A percentile compares a stretch with the other conserved stretches of the same genome.
These are phyloP conservation scores for Campylomormyrus numenius DNA, from an alignment of 2,113 vertebrate genomes.

Conservation along the genomic window DNA sequence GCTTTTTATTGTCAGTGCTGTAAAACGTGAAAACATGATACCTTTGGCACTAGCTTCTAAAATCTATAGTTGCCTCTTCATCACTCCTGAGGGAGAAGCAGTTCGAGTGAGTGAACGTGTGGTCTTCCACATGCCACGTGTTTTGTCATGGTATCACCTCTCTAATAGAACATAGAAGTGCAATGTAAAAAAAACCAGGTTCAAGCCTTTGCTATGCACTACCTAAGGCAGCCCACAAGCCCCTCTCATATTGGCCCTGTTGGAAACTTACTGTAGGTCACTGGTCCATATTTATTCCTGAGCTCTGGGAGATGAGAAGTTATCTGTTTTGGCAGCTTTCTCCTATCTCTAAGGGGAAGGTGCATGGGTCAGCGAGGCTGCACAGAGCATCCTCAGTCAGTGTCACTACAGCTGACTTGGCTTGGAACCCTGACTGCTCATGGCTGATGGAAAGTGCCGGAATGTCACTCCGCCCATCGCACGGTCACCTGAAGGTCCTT, in stretches of 20 bases:
- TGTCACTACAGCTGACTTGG: background rate
- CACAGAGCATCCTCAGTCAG: background rate
- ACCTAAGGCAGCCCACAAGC: background rate
- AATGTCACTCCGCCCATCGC: background rate
- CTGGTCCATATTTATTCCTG: background rate
- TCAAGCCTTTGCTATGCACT: background rate
- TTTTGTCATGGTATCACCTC: background rate
- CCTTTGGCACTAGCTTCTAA: background rate
- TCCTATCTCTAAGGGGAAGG: too few species aligned
- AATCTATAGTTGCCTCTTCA: background rate
- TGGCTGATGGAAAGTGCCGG: background rate
- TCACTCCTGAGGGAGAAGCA: background rate
- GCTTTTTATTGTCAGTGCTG: background rate
- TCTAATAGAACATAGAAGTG: background rate
- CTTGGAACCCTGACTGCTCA: background rate
- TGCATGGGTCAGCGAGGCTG: background rate
- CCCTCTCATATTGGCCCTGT: background rate
- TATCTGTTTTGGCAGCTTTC: background rate
- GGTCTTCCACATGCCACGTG: background rate
- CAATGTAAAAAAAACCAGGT: background rate
- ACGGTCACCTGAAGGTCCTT: background rate
- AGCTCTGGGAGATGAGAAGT: background rate
- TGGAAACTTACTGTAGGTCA: background rate
- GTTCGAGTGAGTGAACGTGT: background rate
- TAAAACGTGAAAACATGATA: background rate